A percentile compares a stretch with the other conserved stretches of the same genome.
Conservation (phyloP, 2,797 vertebrate species). For the Fundulus diaphanus region DNA sequence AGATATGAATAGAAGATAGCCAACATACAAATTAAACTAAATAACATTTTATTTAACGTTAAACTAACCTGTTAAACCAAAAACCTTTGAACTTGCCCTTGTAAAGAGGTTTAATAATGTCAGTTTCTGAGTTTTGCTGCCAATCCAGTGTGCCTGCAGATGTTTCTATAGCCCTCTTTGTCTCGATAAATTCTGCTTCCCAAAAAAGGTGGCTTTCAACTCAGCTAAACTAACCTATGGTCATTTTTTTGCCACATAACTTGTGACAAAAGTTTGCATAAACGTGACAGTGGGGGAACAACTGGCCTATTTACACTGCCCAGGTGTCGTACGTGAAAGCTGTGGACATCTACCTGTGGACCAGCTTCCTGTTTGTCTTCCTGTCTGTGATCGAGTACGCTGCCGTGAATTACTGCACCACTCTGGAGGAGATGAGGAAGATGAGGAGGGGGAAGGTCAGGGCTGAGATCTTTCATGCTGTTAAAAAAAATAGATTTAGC, state of each 20-base stretch:
- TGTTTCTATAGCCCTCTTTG: background rate
- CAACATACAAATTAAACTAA: background rate
- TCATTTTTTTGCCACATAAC: background rate
- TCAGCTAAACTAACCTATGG: background rate
- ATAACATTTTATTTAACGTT: background rate
- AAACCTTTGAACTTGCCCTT: background rate
- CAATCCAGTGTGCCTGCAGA: background rate
- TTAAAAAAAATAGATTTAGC: background rate
- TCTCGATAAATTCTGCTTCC: background rate
- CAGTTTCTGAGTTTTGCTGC: background rate
- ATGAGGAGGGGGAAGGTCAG: constrained; percentile 86
- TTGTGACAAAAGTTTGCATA: background rate
- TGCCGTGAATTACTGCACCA: constrained; percentile 92
- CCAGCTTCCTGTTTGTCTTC: constrained; percentile 93
- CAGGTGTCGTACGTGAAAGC: constrained; percentile 93
- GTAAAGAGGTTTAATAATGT: background rate
- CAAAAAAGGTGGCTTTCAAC: background rate
- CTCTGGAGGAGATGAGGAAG: constrained; percentile 87
- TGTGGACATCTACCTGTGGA: constrained; percentile 91
- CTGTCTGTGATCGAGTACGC: constrained; percentile 91
- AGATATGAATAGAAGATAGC: background rate
- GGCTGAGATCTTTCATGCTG: background rate
- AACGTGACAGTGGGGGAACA: background rate
- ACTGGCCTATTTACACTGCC: constrained; percentile 42
- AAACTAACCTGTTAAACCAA: background rate